Evolutionary conservation across 1,140 invertebrate genomes (phyloP), one percentile per base, ranked within the genome.

Genomic region (Hyphantria cunea): DNA sequence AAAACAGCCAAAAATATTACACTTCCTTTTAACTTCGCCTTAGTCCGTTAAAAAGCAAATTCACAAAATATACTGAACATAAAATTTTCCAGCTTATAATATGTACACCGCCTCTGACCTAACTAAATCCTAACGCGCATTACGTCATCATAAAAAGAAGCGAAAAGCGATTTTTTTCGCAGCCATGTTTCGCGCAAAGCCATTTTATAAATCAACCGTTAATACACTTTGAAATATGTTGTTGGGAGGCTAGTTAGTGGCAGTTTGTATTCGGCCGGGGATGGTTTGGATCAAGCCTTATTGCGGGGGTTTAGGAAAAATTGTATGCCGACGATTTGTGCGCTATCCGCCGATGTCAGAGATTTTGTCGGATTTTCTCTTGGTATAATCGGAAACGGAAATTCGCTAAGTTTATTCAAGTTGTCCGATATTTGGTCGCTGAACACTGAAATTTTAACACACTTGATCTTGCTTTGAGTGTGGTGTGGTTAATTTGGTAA

Each of bases 191-290:
- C 54, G 48, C 41, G 44, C 32, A 54, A 59, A 64, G 60, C 74
- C 68, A 64, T 72, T 79, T 79, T 79, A 75, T 79, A 79, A 79
- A 79, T 79, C 76, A 79, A 66, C 25, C 25, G 58, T 79, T 72
- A 79, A 76, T 76, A 67, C 76, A 64, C 44, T 68, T 74, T 79
- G 74, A 79, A 72, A 69, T 76, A 76, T 79, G 76, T 77, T 45
- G 68, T 37, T 58, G 45, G 44, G 63, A 41, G 11, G 48, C 66
- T 70, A 66, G 69, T 76, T 74, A 76, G 60, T 11, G 67, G 72
- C 68, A 53, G 76, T 79, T 79, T 79, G 74, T 79, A 79, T 79
- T 62, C 76, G 53, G 50, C 52, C 13, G n/a, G 48, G 55, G 48
- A 42, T 37, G 48, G 51, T 9, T 10, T 6, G 60, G 56, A 60